Evolutionary conservation across 2,113 vertebrate species (phyloP).

Genomic region (Gasterosteus aculeatus): DNA sequence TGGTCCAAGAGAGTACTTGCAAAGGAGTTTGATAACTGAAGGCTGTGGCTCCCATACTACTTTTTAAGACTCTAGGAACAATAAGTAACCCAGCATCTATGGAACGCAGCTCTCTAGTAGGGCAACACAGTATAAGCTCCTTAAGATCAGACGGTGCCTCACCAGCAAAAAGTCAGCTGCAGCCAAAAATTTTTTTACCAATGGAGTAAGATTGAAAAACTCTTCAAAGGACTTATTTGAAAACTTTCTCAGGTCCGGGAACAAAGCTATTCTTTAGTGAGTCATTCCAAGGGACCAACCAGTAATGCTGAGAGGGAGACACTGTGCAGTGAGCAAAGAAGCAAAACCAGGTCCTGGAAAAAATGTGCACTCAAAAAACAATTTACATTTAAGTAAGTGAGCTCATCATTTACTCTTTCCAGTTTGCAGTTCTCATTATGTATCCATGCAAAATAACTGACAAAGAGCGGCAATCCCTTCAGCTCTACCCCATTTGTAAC

Average conservation of each 20-base stretch:
- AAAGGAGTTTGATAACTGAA: too few relatives aligned
- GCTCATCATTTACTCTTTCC: background rate
- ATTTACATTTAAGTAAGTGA: background rate
- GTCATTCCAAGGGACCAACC: background rate
- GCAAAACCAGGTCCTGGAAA: background rate
- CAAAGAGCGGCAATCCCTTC: background rate
- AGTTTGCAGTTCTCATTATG: background rate
- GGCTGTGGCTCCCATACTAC: too few relatives aligned
- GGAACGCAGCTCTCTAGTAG: too few relatives aligned
- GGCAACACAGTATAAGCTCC: too few relatives aligned
- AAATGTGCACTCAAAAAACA: background rate
- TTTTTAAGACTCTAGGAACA: too few relatives aligned
- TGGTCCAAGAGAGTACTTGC: too few relatives aligned
- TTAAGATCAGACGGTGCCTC: too few relatives aligned
- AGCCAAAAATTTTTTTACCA: background rate
- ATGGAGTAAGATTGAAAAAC: background rate
- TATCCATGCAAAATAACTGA: background rate
- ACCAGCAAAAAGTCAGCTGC: background rate
- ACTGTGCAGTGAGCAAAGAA: background rate
- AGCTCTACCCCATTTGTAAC: background rate
- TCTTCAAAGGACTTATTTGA: background rate
- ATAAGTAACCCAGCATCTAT: too few relatives aligned
- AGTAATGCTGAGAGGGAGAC: background rate
- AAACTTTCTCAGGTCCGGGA: background rate
- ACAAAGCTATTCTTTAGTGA: background rate